phyloP scores from a whole-genome alignment of 2,888 invertebrate species.

The Tenthredo mesomela region DNA sequence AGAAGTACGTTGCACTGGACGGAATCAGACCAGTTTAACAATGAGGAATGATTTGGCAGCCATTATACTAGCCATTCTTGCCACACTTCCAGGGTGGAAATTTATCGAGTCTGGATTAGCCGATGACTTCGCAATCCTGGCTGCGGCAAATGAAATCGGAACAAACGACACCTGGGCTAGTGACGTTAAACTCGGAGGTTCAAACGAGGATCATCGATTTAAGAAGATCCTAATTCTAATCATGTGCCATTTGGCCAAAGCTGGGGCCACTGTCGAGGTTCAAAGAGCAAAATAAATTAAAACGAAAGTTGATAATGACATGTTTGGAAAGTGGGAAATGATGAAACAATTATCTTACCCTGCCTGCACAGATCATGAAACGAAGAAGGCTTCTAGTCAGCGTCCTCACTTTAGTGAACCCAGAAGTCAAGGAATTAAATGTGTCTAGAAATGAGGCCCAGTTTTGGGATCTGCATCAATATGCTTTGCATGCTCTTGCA shows the following conservation, averaged over 20 bases:
- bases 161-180: constrained; percentile 67
- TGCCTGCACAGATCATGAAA: constrained; percentile 64
- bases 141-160: constrained; percentile 66
- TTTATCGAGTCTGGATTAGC: constrained; percentile 66
- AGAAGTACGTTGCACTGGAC: constrained; percentile 60
- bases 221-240: constrained; percentile 71
- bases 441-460: constrained; percentile 63
- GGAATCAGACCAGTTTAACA: constrained; percentile 62
- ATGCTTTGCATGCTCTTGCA: constrained; percentile 66
- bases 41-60: constrained; percentile 70
- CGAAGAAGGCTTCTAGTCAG: constrained; percentile 59
- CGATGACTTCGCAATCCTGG: constrained; percentile 68
- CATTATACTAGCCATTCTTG: constrained; percentile 66
- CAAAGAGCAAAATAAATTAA: background rate
- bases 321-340: background rate
- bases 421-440: constrained; percentile 52
- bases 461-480: constrained; percentile 66
- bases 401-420: constrained; percentile 65
- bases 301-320: background rate
- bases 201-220: constrained; percentile 69
- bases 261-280: constrained; percentile 63
- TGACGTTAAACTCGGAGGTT: constrained; percentile 62
- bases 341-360: background rate
- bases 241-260: constrained; percentile 64
- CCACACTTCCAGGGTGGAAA: constrained; percentile 65